Conservation (phyloP, 2,797 vertebrate species). For the Coregonus suidteri region DNA sequence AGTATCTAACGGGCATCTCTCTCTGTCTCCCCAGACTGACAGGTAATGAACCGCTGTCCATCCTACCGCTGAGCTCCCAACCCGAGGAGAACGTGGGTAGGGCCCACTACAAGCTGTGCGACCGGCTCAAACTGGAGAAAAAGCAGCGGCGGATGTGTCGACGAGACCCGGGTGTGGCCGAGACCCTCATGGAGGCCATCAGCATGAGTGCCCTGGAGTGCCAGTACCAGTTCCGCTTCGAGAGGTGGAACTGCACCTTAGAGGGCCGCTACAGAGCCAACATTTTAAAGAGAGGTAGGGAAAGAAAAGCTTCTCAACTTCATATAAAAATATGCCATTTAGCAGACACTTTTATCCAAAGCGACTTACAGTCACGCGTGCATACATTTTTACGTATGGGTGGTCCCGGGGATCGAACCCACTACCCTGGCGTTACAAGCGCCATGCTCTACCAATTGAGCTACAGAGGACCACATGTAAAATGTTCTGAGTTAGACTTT, state of each 20-base stretch:
- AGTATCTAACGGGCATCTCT: background rate
- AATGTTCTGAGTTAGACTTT: too few relatives aligned
- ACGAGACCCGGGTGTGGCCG: constrained; percentile 93
- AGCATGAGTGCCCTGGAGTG: constrained; percentile 96
- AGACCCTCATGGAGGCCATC: constrained; percentile 95
- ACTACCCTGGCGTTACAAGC: too few relatives aligned
- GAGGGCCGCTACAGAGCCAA: constrained; percentile 92
- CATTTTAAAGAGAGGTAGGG: constrained; percentile 89
- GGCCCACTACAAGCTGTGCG: constrained; percentile 96
- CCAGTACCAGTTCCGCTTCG: constrained; percentile 97
- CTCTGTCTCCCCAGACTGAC: constrained; percentile 83
- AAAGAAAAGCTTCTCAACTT: background rate
- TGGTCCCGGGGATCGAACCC: too few relatives aligned
- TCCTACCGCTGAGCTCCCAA: constrained; percentile 92
- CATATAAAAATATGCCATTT: too few relatives aligned
- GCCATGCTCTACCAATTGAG: too few relatives aligned
- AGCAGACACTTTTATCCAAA: too few relatives aligned
- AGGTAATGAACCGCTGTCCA: constrained; percentile 94
- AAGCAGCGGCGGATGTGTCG: constrained; percentile 98
- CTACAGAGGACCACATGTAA: background rate
- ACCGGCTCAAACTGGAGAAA: constrained; percentile 96
- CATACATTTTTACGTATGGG: too few relatives aligned
- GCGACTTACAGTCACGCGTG: too few relatives aligned
- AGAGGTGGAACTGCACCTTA: constrained; percentile 98
- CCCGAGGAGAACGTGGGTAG: constrained; percentile 86